These are phyloP conservation scores for Patella vulgata DNA, from an alignment of 1,140 invertebrate genomes.

Conservation along the genomic window DNA sequence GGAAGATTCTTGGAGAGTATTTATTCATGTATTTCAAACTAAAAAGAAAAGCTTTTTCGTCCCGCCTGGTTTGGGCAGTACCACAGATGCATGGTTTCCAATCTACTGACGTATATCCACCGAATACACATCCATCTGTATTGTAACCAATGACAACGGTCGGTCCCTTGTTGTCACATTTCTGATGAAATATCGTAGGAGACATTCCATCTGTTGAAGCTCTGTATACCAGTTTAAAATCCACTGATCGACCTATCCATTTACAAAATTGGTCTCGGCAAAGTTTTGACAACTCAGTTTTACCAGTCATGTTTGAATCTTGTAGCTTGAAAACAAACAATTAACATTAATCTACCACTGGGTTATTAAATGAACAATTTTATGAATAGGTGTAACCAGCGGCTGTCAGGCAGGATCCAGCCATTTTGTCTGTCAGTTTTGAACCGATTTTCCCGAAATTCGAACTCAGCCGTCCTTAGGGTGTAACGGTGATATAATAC, in stretches of 20 bases:
- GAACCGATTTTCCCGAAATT: too few species aligned
- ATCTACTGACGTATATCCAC: constrained; percentile 26
- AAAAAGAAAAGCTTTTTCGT: constrained; percentile 40
- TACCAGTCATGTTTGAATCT: too few species aligned
- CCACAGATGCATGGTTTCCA: constrained; percentile 27
- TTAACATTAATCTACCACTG: too few species aligned
- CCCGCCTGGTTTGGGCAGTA: constrained; percentile 2
- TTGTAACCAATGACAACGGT: constrained; percentile 34
- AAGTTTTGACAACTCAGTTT: background rate
- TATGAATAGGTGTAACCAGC: too few species aligned
- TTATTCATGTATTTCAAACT: constrained; percentile 18
- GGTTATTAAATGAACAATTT: too few species aligned
- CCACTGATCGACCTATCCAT: constrained; percentile 27
- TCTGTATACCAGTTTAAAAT: constrained; percentile 30
- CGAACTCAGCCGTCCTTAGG: too few species aligned
- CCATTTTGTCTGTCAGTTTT: too few species aligned
- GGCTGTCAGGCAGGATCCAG: too few species aligned
- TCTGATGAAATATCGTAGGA: constrained; percentile 26
- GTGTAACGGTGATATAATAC: too few species aligned
- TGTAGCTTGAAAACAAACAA: too few species aligned
- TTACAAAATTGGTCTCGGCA: constrained; percentile 16
- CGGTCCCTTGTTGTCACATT: constrained; percentile 32
- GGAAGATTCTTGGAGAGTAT: constrained; percentile 14
- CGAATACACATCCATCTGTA: too few species aligned
- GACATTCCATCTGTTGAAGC: constrained; percentile 26